Conservation (phyloP, 2,888 invertebrate species). For the Sympetrum striolatum region DNA sequence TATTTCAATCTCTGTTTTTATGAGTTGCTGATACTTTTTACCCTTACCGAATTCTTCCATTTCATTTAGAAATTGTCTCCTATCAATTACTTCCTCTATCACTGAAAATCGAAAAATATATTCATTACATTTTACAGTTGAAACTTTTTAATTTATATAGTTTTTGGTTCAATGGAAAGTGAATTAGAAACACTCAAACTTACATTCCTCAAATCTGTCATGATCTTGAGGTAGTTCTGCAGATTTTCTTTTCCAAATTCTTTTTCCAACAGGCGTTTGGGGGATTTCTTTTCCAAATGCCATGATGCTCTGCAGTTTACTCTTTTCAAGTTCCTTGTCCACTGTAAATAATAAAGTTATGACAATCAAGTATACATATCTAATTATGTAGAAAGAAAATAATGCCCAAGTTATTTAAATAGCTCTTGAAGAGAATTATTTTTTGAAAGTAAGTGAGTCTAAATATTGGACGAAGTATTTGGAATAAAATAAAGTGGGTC, state of each 20-base stretch:
- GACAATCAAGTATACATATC: too few species aligned
- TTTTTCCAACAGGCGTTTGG: slow-evolving; percentile 12
- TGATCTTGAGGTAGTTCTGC: slow-evolving; percentile 2
- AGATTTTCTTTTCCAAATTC: slow-evolving; percentile 21
- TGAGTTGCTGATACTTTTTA: slow-evolving; percentile 13
- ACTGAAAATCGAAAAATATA: background rate
- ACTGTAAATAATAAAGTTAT: background rate
- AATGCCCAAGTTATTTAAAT: too few species aligned
- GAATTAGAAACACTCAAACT: background rate
- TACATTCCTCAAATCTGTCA: slow-evolving; percentile 15
- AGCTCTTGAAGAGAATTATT: too few species aligned
- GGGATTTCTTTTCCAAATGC: slow-evolving; percentile 38
- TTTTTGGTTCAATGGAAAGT: background rate
- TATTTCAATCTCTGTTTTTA: slow-evolving; percentile 15
- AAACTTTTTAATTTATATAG: background rate
- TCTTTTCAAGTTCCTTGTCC: slow-evolving; percentile 18
- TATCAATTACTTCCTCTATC: slow-evolving; percentile 16
- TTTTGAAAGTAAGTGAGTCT: too few species aligned
- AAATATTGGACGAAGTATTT: too few species aligned
- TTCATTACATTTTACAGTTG: background rate
- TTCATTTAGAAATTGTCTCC: slow-evolving; percentile 21
- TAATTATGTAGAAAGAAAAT: too few species aligned
- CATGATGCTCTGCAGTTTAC: slow-evolving; percentile 17
- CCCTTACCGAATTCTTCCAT: slow-evolving; percentile 19
- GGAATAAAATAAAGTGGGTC: too few species aligned